Evolutionary conservation across 2,113 vertebrate genomes (phyloP).

Genomic region (Mohoua ochrocephala): DNA sequence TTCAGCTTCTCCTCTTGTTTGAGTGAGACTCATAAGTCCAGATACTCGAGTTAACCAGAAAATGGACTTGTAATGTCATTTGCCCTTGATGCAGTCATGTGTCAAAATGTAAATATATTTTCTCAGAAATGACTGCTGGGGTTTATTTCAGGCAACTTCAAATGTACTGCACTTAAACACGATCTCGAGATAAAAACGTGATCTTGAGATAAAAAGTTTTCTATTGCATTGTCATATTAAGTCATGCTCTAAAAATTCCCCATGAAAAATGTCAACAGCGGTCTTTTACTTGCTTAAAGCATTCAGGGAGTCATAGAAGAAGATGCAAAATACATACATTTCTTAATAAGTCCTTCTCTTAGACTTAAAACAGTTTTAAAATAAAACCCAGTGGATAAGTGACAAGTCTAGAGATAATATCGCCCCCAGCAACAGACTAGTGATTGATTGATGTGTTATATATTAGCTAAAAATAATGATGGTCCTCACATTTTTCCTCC

Average conservation of each 20-base stretch:
- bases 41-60: not conserved
- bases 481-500: not conserved
- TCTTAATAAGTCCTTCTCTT: not conserved
- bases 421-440: not conserved
- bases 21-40: not conserved
- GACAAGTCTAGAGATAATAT: not conserved
- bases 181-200: too few relatives aligned
- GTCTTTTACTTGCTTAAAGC: not conserved
- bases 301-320: not conserved
- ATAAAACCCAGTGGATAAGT: not conserved
- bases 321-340: not conserved
- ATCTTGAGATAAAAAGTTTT: not conserved
- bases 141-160: not conserved
- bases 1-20: not conserved
- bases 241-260: not conserved
- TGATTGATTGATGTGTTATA: conserved; percentile 4
- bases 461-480: conserved; percentile 39
- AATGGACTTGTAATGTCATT: not conserved
- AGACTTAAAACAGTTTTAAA: not conserved
- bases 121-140: not conserved
- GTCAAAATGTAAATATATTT: not conserved
- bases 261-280: not conserved
- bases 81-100: not conserved
- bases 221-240: not conserved
- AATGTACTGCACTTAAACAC: not conserved